Percentiles rank a stretch among this genome's conserved stretches.
Evolutionary conservation across 2,888 invertebrate genomes (phyloP).

Genomic region (Caenorhabditis plicata): DNA sequence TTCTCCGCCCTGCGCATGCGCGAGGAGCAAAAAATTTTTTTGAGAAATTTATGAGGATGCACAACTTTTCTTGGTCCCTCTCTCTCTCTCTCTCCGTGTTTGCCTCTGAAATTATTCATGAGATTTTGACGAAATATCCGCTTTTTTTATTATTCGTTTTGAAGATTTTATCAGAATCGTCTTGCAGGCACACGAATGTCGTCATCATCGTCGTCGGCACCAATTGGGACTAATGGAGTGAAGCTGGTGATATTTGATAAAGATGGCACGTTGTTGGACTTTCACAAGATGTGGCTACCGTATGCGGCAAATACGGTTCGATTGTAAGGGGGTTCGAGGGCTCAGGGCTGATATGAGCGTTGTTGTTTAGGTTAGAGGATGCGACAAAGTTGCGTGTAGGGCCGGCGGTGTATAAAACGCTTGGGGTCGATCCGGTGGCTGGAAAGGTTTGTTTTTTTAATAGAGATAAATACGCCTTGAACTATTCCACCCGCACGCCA

Average conservation of each 20-base stretch:
- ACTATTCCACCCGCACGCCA: not conserved
- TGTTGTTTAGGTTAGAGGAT: slow-evolving; percentile 62
- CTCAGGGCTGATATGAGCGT: too few relatives aligned
- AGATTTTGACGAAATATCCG: too few relatives aligned
- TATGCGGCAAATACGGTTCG: slow-evolving; percentile 66
- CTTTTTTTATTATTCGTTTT: too few relatives aligned
- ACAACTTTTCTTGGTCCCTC: too few relatives aligned
- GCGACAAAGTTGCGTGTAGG: slow-evolving; percentile 65
- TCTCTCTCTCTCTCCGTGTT: too few relatives aligned
- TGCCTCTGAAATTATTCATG: too few relatives aligned
- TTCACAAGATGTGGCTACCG: slow-evolving; percentile 69
- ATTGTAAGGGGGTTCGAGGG: slow-evolving; percentile 24
- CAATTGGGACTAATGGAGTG: slow-evolving; percentile 27
- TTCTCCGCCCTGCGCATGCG: too few relatives aligned
- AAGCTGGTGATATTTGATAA: slow-evolving; percentile 68
- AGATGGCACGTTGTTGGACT: slow-evolving; percentile 69
- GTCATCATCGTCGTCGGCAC: not conserved
- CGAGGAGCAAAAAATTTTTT: too few relatives aligned
- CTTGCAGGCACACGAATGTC: too few relatives aligned
- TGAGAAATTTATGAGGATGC: too few relatives aligned
- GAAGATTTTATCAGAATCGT: too few relatives aligned
- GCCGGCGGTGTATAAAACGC: slow-evolving; percentile 65
- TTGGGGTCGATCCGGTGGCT: slow-evolving; percentile 66
- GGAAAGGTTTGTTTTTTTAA: slow-evolving; percentile 41
- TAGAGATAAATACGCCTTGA: too few relatives aligned